Conservation (phyloP, 1,140 invertebrate species). For the Cyphomyrmex costatus region DNA sequence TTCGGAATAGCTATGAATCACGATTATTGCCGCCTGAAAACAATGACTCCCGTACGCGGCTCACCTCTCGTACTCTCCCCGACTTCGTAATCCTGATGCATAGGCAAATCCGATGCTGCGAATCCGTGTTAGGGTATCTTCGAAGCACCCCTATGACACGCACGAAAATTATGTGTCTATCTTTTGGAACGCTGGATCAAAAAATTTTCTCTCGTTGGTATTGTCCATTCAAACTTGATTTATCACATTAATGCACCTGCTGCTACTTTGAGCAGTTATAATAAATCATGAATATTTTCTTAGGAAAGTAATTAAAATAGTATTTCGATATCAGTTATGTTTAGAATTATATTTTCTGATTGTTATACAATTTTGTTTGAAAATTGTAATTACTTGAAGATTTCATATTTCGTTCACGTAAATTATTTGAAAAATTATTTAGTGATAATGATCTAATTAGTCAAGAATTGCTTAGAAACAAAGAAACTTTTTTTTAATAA, state of each 20-base stretch:
- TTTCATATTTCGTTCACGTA: not conserved
- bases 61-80: slow-evolving; percentile 38
- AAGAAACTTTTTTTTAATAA: not conserved
- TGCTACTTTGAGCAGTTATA: not conserved
- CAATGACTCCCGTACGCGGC: slow-evolving; percentile 31
- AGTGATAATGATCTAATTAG: not conserved
- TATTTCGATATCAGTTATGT: not conserved
- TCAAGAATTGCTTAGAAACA: not conserved
- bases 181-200: not conserved
- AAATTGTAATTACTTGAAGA: not conserved
- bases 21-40: slow-evolving; percentile 47
- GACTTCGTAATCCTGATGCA: slow-evolving; percentile 55
- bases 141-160: not conserved
- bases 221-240: not conserved
- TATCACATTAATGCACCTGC: not conserved
- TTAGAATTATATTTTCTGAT: not conserved
- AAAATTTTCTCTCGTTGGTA: not conserved
- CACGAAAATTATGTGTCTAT: slow-evolving; percentile 47
- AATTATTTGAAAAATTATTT: not conserved
- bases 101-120: slow-evolving; percentile 29
- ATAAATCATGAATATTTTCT: not conserved
- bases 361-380: not conserved
- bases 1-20: slow-evolving; percentile 40
- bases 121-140: slow-evolving; percentile 51
- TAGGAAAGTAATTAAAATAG: not conserved